Evolutionary conservation across 2,113 vertebrate genomes (phyloP), one percentile per base, ranked within the genome.

Genomic region (Rhipidura dahli): DNA sequence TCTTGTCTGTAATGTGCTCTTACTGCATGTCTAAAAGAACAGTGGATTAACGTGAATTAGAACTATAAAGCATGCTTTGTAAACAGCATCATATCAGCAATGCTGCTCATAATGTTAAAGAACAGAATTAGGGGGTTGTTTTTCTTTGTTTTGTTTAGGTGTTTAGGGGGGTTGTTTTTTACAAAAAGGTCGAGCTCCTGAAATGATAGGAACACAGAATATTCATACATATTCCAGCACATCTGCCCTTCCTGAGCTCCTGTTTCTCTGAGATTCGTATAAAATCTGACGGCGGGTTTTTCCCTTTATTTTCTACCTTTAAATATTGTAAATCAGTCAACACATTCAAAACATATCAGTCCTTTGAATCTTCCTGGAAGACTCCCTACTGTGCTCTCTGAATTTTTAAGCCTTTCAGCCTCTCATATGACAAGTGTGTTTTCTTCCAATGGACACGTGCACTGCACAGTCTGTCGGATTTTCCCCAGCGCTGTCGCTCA

Each of bases 311-410:
- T 97, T 96, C 69, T 47, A n/a, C 72, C 77, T 94, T 90, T 94
- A 94, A 97, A 87, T 94, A 92, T 66, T 86, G 26, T 83, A 89
- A 96, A 89, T 93, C 93, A 97, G 83, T 92, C 66, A 87, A 35
- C 65, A 59, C 50, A 57, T 79, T 57, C 91, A 80, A 97, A 94
- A 88, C 90, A 59, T 63, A 79, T 40, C 86, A 93, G 68, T 66
- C 82, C 95, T 94, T 91, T 87, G 92, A 92, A 87, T 94, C 83
- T 64, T 91, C 71, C 76, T 90, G 85, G 94, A 95, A 83, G 95
- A 77, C 65, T 97, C 90, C 89, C 93, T 85, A 16, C 73, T 72
- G 57, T 92, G 69, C 86, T 86, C 61, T 80, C 82, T 93, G 85
- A 80, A 96, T 83, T 87, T 86, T 92, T 95, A 95, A 96, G 83